Conservation (phyloP, 2,888 invertebrate species). For the Nomada lathburiana region DNA sequence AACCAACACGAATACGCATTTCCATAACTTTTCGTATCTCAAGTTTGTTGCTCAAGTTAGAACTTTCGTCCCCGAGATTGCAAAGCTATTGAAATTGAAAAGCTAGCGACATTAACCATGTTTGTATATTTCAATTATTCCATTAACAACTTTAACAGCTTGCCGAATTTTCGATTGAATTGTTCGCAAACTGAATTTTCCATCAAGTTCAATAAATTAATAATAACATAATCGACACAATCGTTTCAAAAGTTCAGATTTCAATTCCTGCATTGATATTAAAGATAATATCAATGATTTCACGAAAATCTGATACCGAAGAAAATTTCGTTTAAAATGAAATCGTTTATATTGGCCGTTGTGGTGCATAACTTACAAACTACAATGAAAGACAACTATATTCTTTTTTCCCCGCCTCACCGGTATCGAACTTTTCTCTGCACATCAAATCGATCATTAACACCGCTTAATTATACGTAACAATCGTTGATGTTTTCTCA, state of each 20-base stretch:
- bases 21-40: background rate
- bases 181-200: too few species aligned
- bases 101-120: too few species aligned
- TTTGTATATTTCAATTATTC: too few species aligned
- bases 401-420: background rate
- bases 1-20: background rate
- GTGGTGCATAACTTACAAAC: background rate
- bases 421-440: background rate
- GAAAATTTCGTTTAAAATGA: background rate
- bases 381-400: slow-evolving; percentile 13
- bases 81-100: too few species aligned
- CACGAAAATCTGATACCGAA: background rate
- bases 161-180: too few species aligned
- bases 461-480: slow-evolving; percentile 13
- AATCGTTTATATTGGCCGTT: background rate
- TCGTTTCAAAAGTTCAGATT: background rate
- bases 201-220: too few species aligned
- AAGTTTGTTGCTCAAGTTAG: too few species aligned
- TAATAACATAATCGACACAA: too few species aligned
- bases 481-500: slow-evolving; percentile 23
- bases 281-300: too few species aligned
- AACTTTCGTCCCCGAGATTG: too few species aligned
- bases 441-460: background rate
- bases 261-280: background rate
- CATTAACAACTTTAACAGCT: too few species aligned